Percentiles rank a stretch among this genome's conserved stretches.
Conservation (phyloP, 2,797 vertebrate species). For the Epinephelus malabaricus region DNA sequence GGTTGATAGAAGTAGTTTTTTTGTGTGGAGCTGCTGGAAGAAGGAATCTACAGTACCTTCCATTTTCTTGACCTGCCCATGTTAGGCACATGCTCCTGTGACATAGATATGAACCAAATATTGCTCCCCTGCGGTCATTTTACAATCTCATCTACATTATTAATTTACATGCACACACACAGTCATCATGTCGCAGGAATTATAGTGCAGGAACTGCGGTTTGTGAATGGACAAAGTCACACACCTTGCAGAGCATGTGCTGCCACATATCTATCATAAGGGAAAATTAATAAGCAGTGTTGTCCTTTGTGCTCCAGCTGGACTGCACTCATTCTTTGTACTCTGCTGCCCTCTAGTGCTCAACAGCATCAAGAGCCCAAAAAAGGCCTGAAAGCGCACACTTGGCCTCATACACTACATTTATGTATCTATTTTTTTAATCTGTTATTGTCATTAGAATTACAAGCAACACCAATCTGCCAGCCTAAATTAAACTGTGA, state of each 20-base stretch:
- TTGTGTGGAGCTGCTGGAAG: neutral
- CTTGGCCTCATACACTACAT: neutral
- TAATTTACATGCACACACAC: neutral
- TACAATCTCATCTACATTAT: neutral
- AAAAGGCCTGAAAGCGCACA: neutral
- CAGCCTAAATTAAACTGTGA: neutral
- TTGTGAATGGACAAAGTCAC: neutral
- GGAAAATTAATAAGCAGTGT: neutral
- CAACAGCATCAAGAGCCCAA: neutral
- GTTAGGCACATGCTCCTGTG: constrained; percentile 2
- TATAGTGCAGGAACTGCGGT: neutral
- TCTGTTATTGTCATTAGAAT: neutral
- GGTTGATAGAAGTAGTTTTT: too few relatives aligned
- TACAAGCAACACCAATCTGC: neutral
- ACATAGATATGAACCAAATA: neutral
- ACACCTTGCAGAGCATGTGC: neutral
- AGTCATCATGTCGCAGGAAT: neutral
- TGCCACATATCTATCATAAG: too few relatives aligned
- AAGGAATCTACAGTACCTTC: neutral
- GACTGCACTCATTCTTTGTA: constrained; percentile 38
- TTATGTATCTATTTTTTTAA: too few relatives aligned
- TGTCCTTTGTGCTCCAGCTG: neutral
- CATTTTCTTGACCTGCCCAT: neutral
- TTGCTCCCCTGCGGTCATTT: neutral
- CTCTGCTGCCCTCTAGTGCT: constrained; percentile 81